phyloP scores from a whole-genome alignment of 1,140 invertebrate genomes.

The Bradysia coprophila region DNA sequence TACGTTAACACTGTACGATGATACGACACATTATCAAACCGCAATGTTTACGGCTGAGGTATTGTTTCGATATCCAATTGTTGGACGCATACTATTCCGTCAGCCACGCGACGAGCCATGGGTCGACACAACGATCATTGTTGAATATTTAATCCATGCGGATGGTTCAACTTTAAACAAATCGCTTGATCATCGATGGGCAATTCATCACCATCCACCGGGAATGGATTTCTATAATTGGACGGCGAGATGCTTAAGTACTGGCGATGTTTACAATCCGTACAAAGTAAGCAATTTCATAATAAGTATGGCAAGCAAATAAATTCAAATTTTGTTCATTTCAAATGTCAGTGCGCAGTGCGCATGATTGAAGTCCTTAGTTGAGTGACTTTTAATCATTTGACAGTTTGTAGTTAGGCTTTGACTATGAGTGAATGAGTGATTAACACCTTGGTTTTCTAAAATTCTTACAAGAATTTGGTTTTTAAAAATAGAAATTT shows the following conservation, averaged over 20 bases:
- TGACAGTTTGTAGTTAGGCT: too few species aligned
- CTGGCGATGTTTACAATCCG: slow-evolving; percentile 65
- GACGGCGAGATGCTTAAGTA: slow-evolving; percentile 63
- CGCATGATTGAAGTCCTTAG: too few species aligned
- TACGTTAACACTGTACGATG: slow-evolving; percentile 39
- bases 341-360: too few species aligned
- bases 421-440: too few species aligned
- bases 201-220: slow-evolving; percentile 34
- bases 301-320: too few species aligned
- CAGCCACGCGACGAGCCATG: slow-evolving; percentile 59
- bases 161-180: slow-evolving; percentile 68
- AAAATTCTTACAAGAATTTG: too few species aligned
- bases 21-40: slow-evolving; percentile 44
- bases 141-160: slow-evolving; percentile 59
- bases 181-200: slow-evolving; percentile 56
- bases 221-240: slow-evolving; percentile 85
- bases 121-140: slow-evolving; percentile 59
- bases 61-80: slow-evolving; percentile 67
- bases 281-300: slow-evolving; percentile 44
- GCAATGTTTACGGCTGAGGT: slow-evolving; percentile 53
- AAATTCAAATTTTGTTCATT: too few species aligned
- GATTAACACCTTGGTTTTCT: too few species aligned
- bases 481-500: too few species aligned
- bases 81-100: slow-evolving; percentile 68
- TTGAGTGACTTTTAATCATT: too few species aligned